A percentile compares a stretch with the other conserved stretches of the same genome.
phyloP scores from a whole-genome alignment of 2,797 vertebrate species.

The Sebastes paucispinis region DNA sequence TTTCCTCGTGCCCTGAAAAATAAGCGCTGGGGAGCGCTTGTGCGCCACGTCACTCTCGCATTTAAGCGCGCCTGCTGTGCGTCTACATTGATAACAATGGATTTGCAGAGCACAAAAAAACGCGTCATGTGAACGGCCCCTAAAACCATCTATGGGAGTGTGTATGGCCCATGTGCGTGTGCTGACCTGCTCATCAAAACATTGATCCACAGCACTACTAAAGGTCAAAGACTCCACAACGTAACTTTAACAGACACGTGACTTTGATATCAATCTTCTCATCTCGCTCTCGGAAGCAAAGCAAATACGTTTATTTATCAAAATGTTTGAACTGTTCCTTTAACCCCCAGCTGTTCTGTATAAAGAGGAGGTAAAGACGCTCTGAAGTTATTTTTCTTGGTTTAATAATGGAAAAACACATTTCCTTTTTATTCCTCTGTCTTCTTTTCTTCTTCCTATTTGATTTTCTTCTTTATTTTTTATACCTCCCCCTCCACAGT shows the following conservation, averaged over 20 bases:
- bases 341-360: neutral
- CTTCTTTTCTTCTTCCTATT: neutral
- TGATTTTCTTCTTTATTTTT: slow-evolving; percentile 20
- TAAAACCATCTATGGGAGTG: neutral
- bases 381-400: neutral
- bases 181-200: too few relatives aligned
- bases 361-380: neutral
- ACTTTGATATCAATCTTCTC: neutral
- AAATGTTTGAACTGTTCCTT: neutral
- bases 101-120: too few relatives aligned
- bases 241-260: neutral
- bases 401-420: slow-evolving; percentile 16
- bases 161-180: accelerated
- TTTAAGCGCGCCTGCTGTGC: too few relatives aligned
- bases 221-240: too few relatives aligned
- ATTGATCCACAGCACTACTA: too few relatives aligned
- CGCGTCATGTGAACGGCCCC: too few relatives aligned
- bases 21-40: too few relatives aligned
- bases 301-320: neutral
- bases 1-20: too few relatives aligned
- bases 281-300: too few relatives aligned
- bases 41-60: too few relatives aligned
- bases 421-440: neutral
- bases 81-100: too few relatives aligned
- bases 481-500: neutral